Base-by-base conservation (phyloP, 2,888 invertebrate species). In the Bedellia somnulentella region DNA sequence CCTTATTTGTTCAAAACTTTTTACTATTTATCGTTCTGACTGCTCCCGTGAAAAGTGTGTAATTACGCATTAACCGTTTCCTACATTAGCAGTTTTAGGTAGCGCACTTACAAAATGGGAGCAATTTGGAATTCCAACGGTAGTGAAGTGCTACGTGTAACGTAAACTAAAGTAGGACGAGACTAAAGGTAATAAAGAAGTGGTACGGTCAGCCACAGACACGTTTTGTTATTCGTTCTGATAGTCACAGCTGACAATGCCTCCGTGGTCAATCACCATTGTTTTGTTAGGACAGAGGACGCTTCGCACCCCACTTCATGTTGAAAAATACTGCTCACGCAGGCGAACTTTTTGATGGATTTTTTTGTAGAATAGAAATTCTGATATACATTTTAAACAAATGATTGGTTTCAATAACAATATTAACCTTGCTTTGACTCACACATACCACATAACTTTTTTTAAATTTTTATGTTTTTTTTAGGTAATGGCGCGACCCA, bases 141-240 rank as follows among this genome's bases (percentile, higher is more conserved):
- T 49, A 46, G 42, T 43, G 45, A 43, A 44, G 42, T 43, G 40
- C 41, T 45, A 59, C 57, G 53, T 57, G 57, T 53, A 49, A 54
- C 46, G 53, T 57, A 61, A 61, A 67, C 57, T 61, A 59, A 62
- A 58, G 54, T 57, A 47, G 54, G 50, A 54, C 52, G 47, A 59
- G 55, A 56, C 52, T 57, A 47, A 49, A 54, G 60, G 59, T 52
- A 60, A 63, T 64, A 66, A 57, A 60, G 51, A 47, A 47, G 48
- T 45, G 41, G 30, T 37, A 46, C 52, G 48, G 50, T 47, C 50
- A 52, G 57, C 52, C 52, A 52, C 37, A 38, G 46, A 57, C 67
- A 67, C 66, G 68, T 66, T 61, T 60, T 46, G 49, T 64, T 57
- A 64, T 67, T 67, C 61, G 57, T 63, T 61, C 60, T 64, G 63